Conservation (phyloP, 2,888 invertebrate species). For the Panzeria rudis region DNA sequence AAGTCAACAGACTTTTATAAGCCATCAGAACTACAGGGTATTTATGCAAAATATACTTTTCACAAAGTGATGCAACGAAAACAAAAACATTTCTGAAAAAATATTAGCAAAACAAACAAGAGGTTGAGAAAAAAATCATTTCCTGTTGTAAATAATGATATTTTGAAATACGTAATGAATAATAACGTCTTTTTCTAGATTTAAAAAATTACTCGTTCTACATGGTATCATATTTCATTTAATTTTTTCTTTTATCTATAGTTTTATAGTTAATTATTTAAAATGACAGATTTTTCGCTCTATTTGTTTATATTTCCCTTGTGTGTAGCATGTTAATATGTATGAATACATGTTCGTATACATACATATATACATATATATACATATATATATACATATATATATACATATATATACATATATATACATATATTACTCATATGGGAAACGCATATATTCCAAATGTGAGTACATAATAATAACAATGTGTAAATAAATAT, state of each 20-base stretch:
- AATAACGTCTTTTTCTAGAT: constrained; percentile 2
- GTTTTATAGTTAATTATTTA: constrained; percentile 49
- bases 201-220: constrained; percentile 1
- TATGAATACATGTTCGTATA: not conserved
- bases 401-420: not conserved
- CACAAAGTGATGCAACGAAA: not conserved
- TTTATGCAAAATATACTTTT: not conserved
- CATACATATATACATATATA: too few relatives aligned
- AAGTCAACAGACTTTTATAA: too few relatives aligned
- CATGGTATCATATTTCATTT: constrained; percentile 1
- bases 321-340: not conserved
- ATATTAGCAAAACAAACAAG: constrained; percentile 31
- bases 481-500: not conserved
- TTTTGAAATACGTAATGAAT: constrained; percentile 29
- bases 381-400: not conserved
- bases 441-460: not conserved
- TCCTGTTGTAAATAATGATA: constrained; percentile 23
- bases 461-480: constrained; percentile 22
- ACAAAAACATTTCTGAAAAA: constrained; percentile 16
- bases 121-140: constrained; percentile 17
- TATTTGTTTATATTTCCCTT: constrained; percentile 37
- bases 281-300: constrained; percentile 60
- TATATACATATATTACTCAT: not conserved
- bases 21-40: not conserved
- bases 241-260: constrained; percentile 25